Evolutionary conservation across 2,888 invertebrate genomes (phyloP).

Genomic region (Plusia festucae): DNA sequence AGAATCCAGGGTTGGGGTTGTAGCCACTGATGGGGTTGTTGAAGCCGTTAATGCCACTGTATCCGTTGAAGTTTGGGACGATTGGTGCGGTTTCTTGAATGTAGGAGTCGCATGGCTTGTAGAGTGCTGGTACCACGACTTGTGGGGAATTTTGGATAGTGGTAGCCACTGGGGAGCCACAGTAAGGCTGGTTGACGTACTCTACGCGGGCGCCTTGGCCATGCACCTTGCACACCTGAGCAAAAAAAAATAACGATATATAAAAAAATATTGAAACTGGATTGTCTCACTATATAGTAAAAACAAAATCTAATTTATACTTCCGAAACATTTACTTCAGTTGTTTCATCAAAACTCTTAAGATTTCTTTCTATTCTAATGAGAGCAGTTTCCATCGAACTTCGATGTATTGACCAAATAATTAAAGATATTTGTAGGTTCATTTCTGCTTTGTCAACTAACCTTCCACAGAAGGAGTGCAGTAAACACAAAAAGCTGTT

Average conservation of each 20-base stretch:
- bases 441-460: slow-evolving; percentile 19
- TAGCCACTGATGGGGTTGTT: slow-evolving; percentile 17
- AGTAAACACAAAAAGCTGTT: slow-evolving; percentile 56
- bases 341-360: background rate
- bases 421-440: background rate
- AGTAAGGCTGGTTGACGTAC: slow-evolving; percentile 45
- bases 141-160: slow-evolving; percentile 57
- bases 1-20: slow-evolving; percentile 32
- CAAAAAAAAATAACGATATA: slow-evolving; percentile 2
- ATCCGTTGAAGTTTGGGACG: slow-evolving; percentile 43
- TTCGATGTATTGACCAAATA: too few species aligned
- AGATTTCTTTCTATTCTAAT: background rate
- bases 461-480: slow-evolving; percentile 62
- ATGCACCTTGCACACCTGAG: slow-evolving; percentile 36
- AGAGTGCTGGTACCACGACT: slow-evolving; percentile 72
- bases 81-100: slow-evolving; percentile 43
- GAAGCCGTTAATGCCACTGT: slow-evolving; percentile 6
- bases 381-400: background rate
- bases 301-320: too few species aligned
- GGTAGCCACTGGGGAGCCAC: slow-evolving; percentile 25
- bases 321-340: too few species aligned
- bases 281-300: too few species aligned
- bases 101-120: slow-evolving; percentile 58
- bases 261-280: too few species aligned
- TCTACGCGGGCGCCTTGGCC: slow-evolving; percentile 45